Evolutionary conservation across 2,888 invertebrate species (phyloP).

Genomic region (Desoria tigrina): DNA sequence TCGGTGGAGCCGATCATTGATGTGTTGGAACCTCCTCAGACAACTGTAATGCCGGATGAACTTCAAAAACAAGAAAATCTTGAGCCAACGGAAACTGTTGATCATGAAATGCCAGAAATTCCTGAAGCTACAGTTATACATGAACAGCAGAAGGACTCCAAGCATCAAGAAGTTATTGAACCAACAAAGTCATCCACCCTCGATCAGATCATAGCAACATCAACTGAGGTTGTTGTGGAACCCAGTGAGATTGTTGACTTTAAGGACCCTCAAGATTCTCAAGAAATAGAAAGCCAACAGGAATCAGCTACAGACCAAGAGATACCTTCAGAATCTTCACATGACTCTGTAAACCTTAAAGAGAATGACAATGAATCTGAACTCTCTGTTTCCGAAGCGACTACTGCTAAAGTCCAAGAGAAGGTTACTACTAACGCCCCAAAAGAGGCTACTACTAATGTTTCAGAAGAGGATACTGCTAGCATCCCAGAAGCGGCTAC

Average conservation of each 20-base stretch:
- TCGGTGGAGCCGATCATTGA: no score
- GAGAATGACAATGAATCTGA: no score
- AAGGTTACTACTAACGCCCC: neutral
- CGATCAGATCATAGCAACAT: neutral
- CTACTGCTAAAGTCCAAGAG: neutral
- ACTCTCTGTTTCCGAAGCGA: neutral
- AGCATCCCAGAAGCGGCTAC: neutral
- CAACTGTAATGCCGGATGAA: conserved; percentile 1
- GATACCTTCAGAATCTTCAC: neutral
- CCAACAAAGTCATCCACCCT: neutral
- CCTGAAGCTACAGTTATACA: neutral
- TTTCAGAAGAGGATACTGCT: neutral
- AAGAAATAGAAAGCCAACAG: conserved; percentile 4
- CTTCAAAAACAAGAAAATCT: conserved; percentile 8
- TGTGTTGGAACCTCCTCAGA: neutral
- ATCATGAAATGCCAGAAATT: neutral
- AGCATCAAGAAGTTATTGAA: conserved; percentile 2
- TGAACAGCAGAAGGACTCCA: neutral
- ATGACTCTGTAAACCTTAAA: neutral
- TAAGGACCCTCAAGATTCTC: neutral
- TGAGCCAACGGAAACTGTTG: conserved; percentile 5
- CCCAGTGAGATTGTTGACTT: neutral
- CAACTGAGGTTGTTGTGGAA: conserved; percentile 9
- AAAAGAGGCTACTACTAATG: neutral
- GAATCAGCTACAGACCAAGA: neutral